Evolutionary conservation across 2,113 vertebrate genomes (phyloP).

Genomic region (Cepphus grylle): DNA sequence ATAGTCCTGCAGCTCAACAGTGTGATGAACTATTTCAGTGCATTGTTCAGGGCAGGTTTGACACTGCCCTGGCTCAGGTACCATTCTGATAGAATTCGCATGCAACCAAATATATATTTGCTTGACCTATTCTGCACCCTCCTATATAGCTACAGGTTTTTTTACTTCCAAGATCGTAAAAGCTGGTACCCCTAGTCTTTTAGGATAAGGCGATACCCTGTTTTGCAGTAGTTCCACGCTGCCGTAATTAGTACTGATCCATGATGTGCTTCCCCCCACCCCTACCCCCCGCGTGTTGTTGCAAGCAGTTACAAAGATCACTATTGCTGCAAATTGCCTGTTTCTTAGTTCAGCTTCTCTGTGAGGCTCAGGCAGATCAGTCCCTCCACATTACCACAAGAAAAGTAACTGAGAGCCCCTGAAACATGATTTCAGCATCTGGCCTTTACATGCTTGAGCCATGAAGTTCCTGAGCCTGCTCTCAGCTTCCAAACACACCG

Average conservation of each 20-base stretch:
- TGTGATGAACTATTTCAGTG: neutral
- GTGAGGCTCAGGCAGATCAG: neutral
- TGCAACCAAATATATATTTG: neutral
- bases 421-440: neutral
- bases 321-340: neutral
- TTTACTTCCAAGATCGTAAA: neutral
- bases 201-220: neutral
- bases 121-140: neutral
- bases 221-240: neutral
- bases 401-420: neutral
- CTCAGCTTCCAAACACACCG: neutral
- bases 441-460: neutral
- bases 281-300: neutral
- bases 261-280: neutral
- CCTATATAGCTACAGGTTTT: neutral
- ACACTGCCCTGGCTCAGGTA: neutral
- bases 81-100: rapidly evolving
- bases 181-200: neutral
- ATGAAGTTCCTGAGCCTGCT: neutral
- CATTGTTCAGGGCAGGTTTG: neutral
- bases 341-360: neutral
- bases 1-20: neutral
- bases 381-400: neutral
- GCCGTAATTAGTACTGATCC: neutral
- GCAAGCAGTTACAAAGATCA: neutral